These are phyloP conservation scores for Ceratina australensis DNA, from an alignment of 1,140 invertebrate genomes.

Conservation along the genomic window DNA sequence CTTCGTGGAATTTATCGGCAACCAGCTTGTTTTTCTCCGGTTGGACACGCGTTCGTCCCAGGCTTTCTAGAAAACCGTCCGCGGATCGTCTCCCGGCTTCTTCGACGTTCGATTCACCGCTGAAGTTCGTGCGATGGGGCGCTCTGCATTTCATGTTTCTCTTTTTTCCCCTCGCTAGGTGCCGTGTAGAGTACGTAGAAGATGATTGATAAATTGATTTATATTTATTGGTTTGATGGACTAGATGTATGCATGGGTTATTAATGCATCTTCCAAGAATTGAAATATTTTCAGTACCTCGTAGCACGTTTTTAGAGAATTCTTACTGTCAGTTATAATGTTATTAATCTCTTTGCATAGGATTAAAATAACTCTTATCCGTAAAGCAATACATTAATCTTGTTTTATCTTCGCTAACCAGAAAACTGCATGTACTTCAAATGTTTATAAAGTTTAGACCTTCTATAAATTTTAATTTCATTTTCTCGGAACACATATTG, in stretches of 20 bases:
- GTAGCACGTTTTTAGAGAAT: background rate
- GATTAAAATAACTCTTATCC: background rate
- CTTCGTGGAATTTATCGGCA: slow-evolving; percentile 36
- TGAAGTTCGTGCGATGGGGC: background rate
- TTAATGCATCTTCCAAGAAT: background rate
- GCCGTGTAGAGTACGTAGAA: too few relatives aligned
- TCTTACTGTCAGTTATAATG: background rate
- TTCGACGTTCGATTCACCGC: background rate
- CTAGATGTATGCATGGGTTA: background rate
- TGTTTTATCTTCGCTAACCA: background rate
- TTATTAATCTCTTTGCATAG: background rate
- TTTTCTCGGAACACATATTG: too few relatives aligned
- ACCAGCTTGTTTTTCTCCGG: slow-evolving; percentile 11
- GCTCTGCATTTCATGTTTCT: background rate
- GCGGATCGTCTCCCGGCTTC: background rate
- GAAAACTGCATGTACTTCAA: background rate
- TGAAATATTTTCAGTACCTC: background rate
- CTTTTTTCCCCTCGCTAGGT: background rate
- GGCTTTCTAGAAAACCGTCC: slow-evolving; percentile 19
- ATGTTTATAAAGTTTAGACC: background rate
- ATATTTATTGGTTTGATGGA: background rate
- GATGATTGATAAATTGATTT: background rate
- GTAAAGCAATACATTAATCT: background rate
- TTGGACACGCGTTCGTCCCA: background rate
- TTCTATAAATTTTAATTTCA: too few relatives aligned